Conservation (phyloP, 2,888 invertebrate genomes). For the Mactromeris polynyma region DNA sequence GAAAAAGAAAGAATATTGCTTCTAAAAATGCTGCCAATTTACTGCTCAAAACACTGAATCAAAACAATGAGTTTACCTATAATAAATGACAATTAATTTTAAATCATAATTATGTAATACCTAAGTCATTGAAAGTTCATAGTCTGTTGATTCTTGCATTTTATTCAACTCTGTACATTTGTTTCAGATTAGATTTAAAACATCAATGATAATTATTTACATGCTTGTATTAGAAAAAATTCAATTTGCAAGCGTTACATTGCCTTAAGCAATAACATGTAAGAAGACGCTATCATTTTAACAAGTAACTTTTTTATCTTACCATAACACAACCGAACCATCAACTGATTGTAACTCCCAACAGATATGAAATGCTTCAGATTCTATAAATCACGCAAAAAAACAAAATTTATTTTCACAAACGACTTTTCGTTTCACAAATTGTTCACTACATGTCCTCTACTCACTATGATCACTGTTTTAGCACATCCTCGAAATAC, state of each 20-base stretch:
- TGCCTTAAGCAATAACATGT: not conserved
- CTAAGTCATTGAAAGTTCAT: too few species aligned
- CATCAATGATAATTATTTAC: not conserved
- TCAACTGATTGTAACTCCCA: not conserved
- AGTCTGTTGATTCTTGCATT: too few species aligned
- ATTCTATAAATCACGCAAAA: not conserved
- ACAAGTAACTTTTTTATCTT: not conserved
- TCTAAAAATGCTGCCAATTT: too few species aligned
- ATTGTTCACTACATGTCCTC: not conserved
- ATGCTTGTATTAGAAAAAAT: not conserved
- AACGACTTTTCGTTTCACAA: not conserved
- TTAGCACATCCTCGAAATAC: not conserved
- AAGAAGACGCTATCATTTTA: not conserved
- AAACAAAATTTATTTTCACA: not conserved
- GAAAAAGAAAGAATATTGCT: too few species aligned
- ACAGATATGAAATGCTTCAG: not conserved
- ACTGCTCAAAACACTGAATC: too few species aligned
- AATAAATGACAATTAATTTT: too few species aligned
- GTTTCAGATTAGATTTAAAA: not conserved
- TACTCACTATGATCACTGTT: not conserved
- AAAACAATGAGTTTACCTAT: too few species aligned
- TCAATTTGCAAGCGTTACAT: not conserved
- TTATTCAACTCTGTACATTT: too few species aligned
- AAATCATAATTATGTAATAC: too few species aligned
- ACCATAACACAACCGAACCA: not conserved